Percentiles rank a stretch among this genome's conserved stretches.
Conservation (phyloP, 1,140 invertebrate genomes). For the Campoletis sonorensis region DNA sequence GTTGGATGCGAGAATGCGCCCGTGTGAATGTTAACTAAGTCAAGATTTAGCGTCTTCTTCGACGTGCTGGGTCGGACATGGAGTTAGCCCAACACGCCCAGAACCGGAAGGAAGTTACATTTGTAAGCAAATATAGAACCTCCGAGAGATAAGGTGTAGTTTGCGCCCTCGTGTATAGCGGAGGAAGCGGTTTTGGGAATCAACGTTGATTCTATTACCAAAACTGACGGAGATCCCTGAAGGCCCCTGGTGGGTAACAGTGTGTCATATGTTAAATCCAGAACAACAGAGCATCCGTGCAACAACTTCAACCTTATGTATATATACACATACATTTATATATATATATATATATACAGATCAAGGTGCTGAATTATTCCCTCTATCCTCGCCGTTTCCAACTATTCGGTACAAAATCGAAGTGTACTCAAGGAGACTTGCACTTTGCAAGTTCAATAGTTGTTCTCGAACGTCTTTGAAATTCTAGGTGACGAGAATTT, state of each 20-base stretch:
- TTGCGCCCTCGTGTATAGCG: background rate
- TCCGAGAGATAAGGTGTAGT: background rate
- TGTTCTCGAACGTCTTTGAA: too few relatives aligned
- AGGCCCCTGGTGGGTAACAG: background rate
- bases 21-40: too few relatives aligned
- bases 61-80: background rate
- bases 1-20: too few relatives aligned
- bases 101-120: conserved; percentile 43
- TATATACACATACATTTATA: too few relatives aligned
- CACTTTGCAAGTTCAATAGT: too few relatives aligned
- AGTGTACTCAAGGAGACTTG: too few relatives aligned
- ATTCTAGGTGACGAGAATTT: too few relatives aligned
- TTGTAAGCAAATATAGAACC: conserved; percentile 33
- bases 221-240: conserved; percentile 38
- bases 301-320: background rate
- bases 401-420: background rate
- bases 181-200: conserved; percentile 39
- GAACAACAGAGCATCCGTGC: background rate
- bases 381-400: background rate
- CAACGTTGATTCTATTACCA: conserved; percentile 36
- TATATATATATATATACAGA: background rate
- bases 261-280: background rate
- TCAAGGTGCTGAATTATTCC: conserved; percentile 4
- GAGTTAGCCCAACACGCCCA: conserved; percentile 4
- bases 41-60: too few relatives aligned